phyloP scores from a whole-genome alignment of 2,797 vertebrate species.

The Hippoglossus hippoglossus region DNA sequence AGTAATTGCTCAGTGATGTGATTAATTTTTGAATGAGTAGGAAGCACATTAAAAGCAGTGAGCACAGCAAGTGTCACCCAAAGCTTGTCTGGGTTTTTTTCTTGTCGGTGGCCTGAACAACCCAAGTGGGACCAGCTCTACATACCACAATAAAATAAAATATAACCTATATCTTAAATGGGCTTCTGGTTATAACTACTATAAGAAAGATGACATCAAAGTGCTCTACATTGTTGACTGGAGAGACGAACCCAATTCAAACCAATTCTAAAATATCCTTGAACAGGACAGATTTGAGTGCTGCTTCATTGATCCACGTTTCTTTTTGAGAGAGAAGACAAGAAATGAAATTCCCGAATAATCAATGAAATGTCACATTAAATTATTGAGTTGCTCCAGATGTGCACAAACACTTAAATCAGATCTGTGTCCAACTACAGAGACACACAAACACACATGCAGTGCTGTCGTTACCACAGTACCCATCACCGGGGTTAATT shows the following conservation, averaged over 20 bases:
- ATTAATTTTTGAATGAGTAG: neutral
- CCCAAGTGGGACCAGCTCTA: too few relatives aligned
- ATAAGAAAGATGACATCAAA: neutral
- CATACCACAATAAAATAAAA: too few relatives aligned
- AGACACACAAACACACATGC: neutral
- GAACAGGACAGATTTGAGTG: neutral
- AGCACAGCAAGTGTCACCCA: too few relatives aligned
- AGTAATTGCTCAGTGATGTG: neutral
- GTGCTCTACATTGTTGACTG: neutral
- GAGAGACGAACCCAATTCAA: neutral
- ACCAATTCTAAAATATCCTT: neutral
- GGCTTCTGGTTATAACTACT: neutral
- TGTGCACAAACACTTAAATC: too few relatives aligned
- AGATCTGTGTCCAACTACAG: neutral
- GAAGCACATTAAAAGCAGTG: too few relatives aligned
- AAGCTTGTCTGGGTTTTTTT: too few relatives aligned
- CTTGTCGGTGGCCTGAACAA: too few relatives aligned
- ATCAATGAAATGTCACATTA: slow-evolving; percentile 1
- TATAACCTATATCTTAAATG: neutral
- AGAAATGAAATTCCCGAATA: neutral
- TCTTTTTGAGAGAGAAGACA: too few relatives aligned
- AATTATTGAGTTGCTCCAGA: neutral
- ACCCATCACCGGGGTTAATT: slow-evolving; percentile 37
- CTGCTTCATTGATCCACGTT: neutral
- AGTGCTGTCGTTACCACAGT: slow-evolving; percentile 1